phyloP scores from a whole-genome alignment of 1,140 invertebrate species.

The Saccostrea echinata region DNA sequence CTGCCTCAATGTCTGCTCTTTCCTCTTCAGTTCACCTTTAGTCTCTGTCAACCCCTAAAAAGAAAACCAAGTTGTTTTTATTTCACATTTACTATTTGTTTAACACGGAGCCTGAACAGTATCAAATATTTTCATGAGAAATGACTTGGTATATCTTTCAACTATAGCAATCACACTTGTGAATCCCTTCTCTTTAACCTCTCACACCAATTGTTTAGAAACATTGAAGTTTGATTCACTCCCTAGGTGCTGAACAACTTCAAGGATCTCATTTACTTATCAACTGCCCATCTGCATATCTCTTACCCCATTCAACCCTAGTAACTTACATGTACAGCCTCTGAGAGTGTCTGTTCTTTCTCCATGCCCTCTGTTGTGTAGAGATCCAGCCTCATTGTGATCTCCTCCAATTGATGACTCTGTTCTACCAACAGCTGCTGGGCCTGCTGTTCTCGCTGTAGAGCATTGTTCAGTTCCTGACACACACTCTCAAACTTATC shows the following conservation, averaged over 20 bases:
- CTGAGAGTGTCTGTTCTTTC: conserved; percentile 69
- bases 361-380: conserved; percentile 70
- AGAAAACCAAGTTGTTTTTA: background rate
- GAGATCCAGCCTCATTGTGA: conserved; percentile 69
- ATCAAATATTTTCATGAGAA: too few species aligned
- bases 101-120: background rate
- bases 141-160: too few species aligned
- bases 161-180: too few species aligned
- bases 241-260: too few species aligned
- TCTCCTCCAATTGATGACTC: conserved; percentile 71
- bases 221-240: too few species aligned
- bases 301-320: background rate
- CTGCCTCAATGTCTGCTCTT: conserved; percentile 74
- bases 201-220: too few species aligned
- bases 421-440: conserved; percentile 77
- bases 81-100: background rate
- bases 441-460: conserved; percentile 74
- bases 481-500: conserved; percentile 77
- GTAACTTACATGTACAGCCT: conserved; percentile 72
- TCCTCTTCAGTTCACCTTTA: conserved; percentile 70
- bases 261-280: too few species aligned
- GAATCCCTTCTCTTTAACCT: too few species aligned
- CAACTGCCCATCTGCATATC: background rate
- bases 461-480: conserved; percentile 74
- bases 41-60: conserved; percentile 71